Base-by-base conservation (phyloP, 1,140 invertebrate genomes). In the Apis laboriosa region DNA sequence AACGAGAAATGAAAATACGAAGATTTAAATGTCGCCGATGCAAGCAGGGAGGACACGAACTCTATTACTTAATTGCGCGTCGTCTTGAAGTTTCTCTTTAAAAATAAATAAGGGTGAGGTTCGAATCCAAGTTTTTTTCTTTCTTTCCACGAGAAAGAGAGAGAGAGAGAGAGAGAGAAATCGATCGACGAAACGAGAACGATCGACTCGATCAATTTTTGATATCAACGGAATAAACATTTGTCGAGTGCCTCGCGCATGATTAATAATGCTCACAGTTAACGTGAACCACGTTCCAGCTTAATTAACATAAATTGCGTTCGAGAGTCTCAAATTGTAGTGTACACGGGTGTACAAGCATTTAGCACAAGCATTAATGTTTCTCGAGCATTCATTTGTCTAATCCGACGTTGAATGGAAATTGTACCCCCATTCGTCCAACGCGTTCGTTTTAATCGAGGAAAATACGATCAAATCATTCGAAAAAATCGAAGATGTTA, bases 261-360 rank as follows among this genome's bases (percentile, higher is more conserved):
- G 56, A 63, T 56, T 77, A 60, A 77, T 72, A 55, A 24, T 1
- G 13, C 9, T 34, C 24, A 4, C 53, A 34, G 34, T 34, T 34
- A 34, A 72, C 68, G 55, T 51, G 53, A 53, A 51, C 24, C 58
- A n/a, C 24, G 9, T 55, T 79, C 53, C 49, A 12, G 49, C 19
- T 72, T 72, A 79, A 79, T 79, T 72, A 72, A 72, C 77, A 79
- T 79, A 72, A 79, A 79, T 79, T 68, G 49, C 34, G 53, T 63
- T 79, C n/a, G 77, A 72, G 55, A 55, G 43, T 79, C 67, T 72
- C 77, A 63, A 71, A 72, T 21, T 72, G 58, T 21, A 79, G 58
- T 79, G 34, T 43, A 7, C 34, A 55, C 67, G 58, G 51, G 43
- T 71, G 56, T 49, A 63, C 67, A 34, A 34, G 68, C 21, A 49